These are phyloP conservation scores for Delphinus delphis DNA, from an alignment of 2,113 vertebrate genomes.

Conservation along the genomic window DNA sequence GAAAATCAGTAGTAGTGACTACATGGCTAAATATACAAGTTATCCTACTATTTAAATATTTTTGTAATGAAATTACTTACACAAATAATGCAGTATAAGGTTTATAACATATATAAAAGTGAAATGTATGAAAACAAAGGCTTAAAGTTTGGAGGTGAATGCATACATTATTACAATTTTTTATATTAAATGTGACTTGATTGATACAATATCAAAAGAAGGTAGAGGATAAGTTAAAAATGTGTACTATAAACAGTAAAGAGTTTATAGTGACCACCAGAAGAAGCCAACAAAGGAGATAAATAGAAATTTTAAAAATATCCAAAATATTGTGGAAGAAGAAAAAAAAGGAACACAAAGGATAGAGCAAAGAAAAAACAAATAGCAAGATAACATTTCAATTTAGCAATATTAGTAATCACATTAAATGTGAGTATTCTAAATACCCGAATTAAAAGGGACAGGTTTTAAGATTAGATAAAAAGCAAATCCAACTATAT, in stretches of 20 bases:
- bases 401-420: background rate
- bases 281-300: background rate
- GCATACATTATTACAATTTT: background rate
- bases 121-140: background rate
- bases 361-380: background rate
- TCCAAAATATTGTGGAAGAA: background rate
- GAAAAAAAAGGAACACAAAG: background rate
- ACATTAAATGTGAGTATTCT: background rate
- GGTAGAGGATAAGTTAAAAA: background rate
- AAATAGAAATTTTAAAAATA: background rate
- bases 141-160: background rate
- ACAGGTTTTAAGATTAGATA: background rate
- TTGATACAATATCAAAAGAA: background rate
- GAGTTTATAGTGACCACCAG: background rate
- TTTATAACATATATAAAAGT: background rate
- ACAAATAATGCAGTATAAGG: background rate
- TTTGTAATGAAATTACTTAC: background rate
- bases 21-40: background rate
- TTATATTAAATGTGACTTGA: background rate
- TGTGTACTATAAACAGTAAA: background rate
- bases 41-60: background rate
- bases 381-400: background rate
- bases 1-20: background rate
- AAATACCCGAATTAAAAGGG: background rate
- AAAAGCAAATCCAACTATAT: background rate